Percentiles rank a stretch among this genome's conserved stretches.
Conservation (phyloP, 1,140 invertebrate genomes). For the Diabrotica undecimpunctata region DNA sequence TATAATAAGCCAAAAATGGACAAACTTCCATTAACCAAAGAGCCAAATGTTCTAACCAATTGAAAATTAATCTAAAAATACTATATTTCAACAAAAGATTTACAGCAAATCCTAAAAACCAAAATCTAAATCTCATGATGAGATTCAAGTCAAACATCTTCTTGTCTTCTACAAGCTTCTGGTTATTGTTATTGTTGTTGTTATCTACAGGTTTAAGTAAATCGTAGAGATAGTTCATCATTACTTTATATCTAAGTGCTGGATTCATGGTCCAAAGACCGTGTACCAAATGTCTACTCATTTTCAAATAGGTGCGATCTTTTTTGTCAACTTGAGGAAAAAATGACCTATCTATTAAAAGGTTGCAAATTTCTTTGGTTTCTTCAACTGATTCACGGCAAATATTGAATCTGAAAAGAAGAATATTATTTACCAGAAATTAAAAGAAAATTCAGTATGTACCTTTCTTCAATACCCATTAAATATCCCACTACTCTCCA, state of each 20-base stretch:
- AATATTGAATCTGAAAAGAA: constrained; percentile 42
- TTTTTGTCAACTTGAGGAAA: constrained; percentile 25
- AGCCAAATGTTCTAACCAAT: constrained; percentile 24
- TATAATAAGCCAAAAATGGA: constrained; percentile 41
- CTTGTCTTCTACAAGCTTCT: neutral
- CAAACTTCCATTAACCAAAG: constrained; percentile 38
- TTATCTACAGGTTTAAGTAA: constrained; percentile 15
- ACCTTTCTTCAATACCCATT: constrained; percentile 18
- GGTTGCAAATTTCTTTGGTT: constrained; percentile 39
- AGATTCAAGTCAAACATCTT: neutral
- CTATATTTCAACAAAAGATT: constrained; percentile 14
- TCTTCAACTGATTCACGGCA: constrained; percentile 42
- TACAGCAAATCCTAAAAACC: constrained; percentile 1
- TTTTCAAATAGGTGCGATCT: constrained; percentile 29
- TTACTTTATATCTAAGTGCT: constrained; percentile 30
- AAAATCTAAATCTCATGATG: constrained; percentile 3
- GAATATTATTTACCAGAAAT: too few relatives aligned
- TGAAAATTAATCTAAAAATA: constrained; percentile 29
- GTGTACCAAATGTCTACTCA: constrained; percentile 35
- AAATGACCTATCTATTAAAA: constrained; percentile 32
- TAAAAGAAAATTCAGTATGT: too few relatives aligned
- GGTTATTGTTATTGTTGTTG: too few relatives aligned
- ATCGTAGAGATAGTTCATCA: constrained; percentile 26
- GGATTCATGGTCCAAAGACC: constrained; percentile 41
- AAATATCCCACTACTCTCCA: constrained; percentile 69